A percentile compares a stretch with the other conserved stretches of the same genome.
Evolutionary conservation across 2,113 vertebrate genomes (phyloP).

Genomic region (Syrrhaptes paradoxus): DNA sequence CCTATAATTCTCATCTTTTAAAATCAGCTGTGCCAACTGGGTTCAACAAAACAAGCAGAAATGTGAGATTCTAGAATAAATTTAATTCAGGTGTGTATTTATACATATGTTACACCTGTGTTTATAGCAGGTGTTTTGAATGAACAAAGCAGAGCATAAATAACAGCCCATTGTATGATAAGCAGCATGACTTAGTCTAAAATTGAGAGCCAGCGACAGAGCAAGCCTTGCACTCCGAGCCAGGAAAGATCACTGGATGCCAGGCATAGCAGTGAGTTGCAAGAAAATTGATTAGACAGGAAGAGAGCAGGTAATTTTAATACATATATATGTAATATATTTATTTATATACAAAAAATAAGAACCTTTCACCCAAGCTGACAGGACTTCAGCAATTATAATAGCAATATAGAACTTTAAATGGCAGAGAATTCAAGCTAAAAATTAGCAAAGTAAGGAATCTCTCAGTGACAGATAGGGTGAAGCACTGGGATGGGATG

Average conservation of each 20-base stretch:
- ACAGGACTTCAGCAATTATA: neutral
- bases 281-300: neutral
- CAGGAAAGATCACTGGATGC: neutral
- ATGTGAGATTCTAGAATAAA: neutral
- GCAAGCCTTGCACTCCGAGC: neutral
- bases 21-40: neutral
- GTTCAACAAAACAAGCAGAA: neutral
- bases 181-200: neutral
- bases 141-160: neutral
- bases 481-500: neutral
- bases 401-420: neutral
- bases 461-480: neutral
- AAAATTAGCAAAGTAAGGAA: neutral
- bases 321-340: neutral
- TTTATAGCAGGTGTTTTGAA: neutral
- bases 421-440: neutral
- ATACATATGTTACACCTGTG: neutral
- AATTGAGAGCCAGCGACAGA: neutral
- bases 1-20: neutral
- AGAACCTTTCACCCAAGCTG: neutral
- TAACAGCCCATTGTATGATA: neutral
- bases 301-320: neutral
- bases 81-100: neutral
- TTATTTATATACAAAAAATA: neutral
- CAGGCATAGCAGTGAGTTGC: neutral